Percentiles rank a stretch among this genome's conserved stretches.
Evolutionary conservation across 1,140 invertebrate species (phyloP).

Genomic region (Caenorhabditis briggsae): DNA sequence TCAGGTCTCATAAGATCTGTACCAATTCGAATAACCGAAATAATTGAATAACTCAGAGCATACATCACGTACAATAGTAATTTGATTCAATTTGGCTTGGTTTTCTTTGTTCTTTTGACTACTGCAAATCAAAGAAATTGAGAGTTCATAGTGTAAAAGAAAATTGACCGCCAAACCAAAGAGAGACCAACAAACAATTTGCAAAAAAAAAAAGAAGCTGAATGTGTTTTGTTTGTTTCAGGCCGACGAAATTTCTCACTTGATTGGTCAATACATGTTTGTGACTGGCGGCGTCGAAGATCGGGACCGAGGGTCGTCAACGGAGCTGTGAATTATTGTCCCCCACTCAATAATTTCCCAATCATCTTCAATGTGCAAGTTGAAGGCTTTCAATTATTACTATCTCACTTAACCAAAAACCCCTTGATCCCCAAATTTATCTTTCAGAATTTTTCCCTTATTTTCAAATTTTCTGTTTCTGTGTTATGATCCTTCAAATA

Average conservation of each 20-base stretch:
- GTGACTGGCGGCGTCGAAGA: slow-evolving; percentile 54
- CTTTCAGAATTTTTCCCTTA: not conserved
- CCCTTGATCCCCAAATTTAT: not conserved
- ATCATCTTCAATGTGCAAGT: slow-evolving; percentile 49
- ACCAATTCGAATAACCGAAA: not conserved
- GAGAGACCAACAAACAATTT: slow-evolving; percentile 87
- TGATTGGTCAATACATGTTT: slow-evolving; percentile 94
- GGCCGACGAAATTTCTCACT: slow-evolving; percentile 85
- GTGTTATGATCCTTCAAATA: not conserved
- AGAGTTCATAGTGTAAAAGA: slow-evolving; percentile 95
- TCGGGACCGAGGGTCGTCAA: not conserved
- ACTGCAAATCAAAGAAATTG: slow-evolving; percentile 16
- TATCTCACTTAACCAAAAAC: slow-evolving; percentile 8
- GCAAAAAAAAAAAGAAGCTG: slow-evolving; percentile 4
- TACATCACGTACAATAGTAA: not conserved
- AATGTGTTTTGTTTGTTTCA: slow-evolving; percentile 70
- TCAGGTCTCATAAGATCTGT: slow-evolving; percentile 47
- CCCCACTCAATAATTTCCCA: not conserved
- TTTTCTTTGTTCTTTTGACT: slow-evolving; percentile 6
- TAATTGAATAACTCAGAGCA: slow-evolving; percentile 32
- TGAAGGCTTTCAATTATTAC: slow-evolving; percentile 28
- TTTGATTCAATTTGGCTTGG: slow-evolving; percentile 16
- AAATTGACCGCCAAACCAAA: slow-evolving; percentile 86
- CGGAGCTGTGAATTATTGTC: slow-evolving; percentile 20
- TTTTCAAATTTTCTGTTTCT: not conserved